Evolutionary conservation across 92 coral and sea anemone genomes (phyloP).

Genomic region (Parazoanthus atlanticus): DNA sequence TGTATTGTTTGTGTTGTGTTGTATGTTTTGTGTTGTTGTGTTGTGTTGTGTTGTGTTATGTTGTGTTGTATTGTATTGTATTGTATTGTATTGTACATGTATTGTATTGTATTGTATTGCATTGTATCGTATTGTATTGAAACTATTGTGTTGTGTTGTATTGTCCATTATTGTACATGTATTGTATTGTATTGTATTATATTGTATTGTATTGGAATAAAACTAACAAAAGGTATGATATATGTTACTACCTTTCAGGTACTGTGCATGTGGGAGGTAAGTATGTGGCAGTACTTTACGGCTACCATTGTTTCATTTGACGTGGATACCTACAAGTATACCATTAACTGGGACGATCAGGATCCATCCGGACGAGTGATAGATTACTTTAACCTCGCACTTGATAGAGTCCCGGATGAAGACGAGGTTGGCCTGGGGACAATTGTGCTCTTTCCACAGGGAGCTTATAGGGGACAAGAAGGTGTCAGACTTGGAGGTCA

Average conservation of each 20-base stretch:
- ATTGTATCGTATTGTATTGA: too few species aligned
- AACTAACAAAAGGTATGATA: too few species aligned
- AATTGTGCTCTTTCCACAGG: conserved; percentile 92
- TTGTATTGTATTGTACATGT: too few species aligned
- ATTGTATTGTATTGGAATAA: too few species aligned
- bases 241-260: conserved; percentile 51
- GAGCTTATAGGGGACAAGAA: conserved; percentile 74
- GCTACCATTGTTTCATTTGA: conserved; percentile 85
- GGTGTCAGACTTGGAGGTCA: conserved; percentile 89
- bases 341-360: conserved; percentile 92
- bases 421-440: conserved; percentile 90
- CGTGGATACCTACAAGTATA: conserved; percentile 62
- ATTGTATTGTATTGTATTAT: too few species aligned
- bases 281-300: conserved; percentile 94
- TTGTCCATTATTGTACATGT: too few species aligned
- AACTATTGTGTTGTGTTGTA: too few species aligned
- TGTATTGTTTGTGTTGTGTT: too few species aligned
- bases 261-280: conserved; percentile 79
- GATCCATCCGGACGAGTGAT: conserved; percentile 86
- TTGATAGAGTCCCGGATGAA: conserved; percentile 86
- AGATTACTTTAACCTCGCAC: conserved; percentile 87
- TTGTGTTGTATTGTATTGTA: too few species aligned
- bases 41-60: too few species aligned
- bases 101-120: too few species aligned
- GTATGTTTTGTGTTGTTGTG: too few species aligned